These are phyloP conservation scores for Sceloporus tristichus DNA, from an alignment of 2,113 vertebrate genomes.

Conservation along the genomic window DNA sequence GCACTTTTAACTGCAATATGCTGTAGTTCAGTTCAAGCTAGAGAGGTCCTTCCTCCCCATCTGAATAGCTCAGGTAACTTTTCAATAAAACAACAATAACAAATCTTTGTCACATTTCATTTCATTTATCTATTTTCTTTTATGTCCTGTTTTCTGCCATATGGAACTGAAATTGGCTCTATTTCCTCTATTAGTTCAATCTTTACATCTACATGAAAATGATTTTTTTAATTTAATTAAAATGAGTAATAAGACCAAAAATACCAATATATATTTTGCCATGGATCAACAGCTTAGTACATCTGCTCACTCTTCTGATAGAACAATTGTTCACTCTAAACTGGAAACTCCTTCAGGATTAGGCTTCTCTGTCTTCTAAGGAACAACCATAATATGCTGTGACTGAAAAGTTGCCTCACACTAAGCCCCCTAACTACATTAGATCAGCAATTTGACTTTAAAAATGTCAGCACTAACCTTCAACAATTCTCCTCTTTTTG, in stretches of 20 bases:
- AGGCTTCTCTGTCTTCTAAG: not conserved
- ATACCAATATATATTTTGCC: not conserved
- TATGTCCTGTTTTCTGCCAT: too few species aligned
- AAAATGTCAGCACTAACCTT: too few species aligned
- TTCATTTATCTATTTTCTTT: too few species aligned
- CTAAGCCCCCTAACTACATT: not conserved
- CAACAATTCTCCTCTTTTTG: not conserved
- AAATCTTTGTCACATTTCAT: too few species aligned
- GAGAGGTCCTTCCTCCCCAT: not conserved
- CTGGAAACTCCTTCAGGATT: not conserved
- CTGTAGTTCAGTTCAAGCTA: too few species aligned
- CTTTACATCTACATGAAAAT: too few species aligned
- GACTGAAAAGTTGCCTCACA: not conserved
- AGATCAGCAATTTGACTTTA: not conserved
- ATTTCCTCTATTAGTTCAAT: not conserved
- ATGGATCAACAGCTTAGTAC: not conserved
- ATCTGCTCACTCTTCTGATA: not conserved
- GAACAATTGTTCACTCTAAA: not conserved
- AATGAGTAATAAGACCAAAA: too few species aligned
- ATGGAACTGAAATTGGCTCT: too few species aligned
- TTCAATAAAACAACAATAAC: too few species aligned
- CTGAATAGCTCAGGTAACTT: not conserved
- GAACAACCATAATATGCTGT: not conserved
- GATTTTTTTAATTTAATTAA: too few species aligned
- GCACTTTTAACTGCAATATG: too few species aligned